Base-by-base conservation (phyloP, 2,888 invertebrate species). In the Ramazzottius varieornatus region DNA sequence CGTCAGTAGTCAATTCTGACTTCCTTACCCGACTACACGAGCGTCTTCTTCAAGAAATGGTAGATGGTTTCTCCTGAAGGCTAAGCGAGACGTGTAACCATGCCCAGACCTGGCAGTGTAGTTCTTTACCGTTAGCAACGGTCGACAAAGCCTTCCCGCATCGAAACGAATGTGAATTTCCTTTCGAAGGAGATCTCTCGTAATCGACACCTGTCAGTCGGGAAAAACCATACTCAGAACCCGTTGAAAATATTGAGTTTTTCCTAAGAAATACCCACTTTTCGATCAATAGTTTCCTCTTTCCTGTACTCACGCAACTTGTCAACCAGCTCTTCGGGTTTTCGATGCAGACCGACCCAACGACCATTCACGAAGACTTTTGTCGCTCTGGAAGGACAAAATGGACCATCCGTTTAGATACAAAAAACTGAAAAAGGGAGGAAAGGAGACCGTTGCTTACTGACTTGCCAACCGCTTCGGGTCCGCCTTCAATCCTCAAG, bases 311-410 rank as follows among this genome's bases (percentile, higher is more conserved):
- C 76, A 66, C 75, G 71, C 65, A 77, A 67, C 13, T 76, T 76
- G 67, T 71, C 73, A 74, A 77, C 76, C 68, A 77, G 70, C 67
- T 76, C 76, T 67, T 77, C 76, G 32, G 77, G 75, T 67, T 76
- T 75, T 67, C 76, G 70, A 68, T 77, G 76, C 64, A 77, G 75
- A 63, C 77, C 77, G 24, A 77, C 76, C 76, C 76, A 77, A 67
- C 76, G 75, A 29, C 77, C 77, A 69, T 77, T 77, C 65, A 77
- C 76, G 72, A 77, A 77, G 40, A 77, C 76, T 70, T 76, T 76
- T 4, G 76, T 75, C 1, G 76, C 75, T 70, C 75, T 76, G 68
- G 24, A 54, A 54, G 4, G 4, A 29, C 54, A 24, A 29, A 54
- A 4, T 54, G 8, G 29, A 29, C n/a, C 54, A 24, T 13, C 16